phyloP scores from a whole-genome alignment of 2,888 invertebrate genomes.

The Lacanobia oleracea region DNA sequence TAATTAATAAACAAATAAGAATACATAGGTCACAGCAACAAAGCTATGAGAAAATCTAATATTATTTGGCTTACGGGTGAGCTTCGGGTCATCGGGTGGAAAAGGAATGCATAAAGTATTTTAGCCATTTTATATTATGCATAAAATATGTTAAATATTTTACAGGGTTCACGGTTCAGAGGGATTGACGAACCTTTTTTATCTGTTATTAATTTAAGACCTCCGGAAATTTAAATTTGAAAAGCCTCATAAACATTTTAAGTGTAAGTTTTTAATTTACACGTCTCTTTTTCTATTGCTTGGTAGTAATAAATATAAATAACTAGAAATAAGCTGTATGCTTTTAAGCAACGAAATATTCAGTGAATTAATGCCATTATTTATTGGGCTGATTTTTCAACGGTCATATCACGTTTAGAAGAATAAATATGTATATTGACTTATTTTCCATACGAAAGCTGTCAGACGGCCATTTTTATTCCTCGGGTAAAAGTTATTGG shows the following conservation, averaged over 20 bases:
- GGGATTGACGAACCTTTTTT: neutral
- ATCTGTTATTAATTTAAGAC: neutral
- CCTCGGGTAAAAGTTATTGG: too few species aligned
- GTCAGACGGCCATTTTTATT: too few species aligned
- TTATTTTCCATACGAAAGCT: too few species aligned
- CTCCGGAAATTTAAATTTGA: too few species aligned
- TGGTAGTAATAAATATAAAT: neutral
- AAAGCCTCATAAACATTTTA: too few species aligned
- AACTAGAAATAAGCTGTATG: neutral
- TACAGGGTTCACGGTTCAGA: neutral
- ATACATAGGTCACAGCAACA: too few species aligned
- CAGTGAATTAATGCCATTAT: neutral
- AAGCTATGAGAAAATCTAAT: too few species aligned
- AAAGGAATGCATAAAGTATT: conserved; percentile 14
- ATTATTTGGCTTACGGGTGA: too few species aligned
- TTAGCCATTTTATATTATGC: conserved; percentile 12
- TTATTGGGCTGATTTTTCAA: too few species aligned
- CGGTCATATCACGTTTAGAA: too few species aligned
- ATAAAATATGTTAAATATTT: conserved; percentile 28
- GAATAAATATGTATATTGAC: too few species aligned
- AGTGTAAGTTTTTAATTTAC: neutral
- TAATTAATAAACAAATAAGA: too few species aligned
- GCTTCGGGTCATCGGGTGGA: conserved; percentile 1
- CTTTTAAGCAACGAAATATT: neutral
- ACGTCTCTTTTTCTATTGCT: neutral